These are phyloP conservation scores for Eulemur albifrons DNA, from an alignment of 2,797 vertebrate genomes.

Conservation along the genomic window DNA sequence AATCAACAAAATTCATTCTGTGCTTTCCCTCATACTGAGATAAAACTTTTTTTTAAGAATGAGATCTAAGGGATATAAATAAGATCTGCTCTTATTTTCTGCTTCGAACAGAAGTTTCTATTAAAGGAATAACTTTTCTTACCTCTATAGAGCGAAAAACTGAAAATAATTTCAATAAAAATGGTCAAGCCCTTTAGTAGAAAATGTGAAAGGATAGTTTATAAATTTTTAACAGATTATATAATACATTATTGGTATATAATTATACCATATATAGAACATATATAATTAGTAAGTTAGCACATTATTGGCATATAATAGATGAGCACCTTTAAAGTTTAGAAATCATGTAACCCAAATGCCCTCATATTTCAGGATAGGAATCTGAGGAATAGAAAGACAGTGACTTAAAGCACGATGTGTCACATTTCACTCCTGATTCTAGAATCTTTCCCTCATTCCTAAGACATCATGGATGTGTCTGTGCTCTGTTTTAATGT, in stretches of 20 bases:
- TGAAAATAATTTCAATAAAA: background rate
- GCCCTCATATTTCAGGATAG: background rate
- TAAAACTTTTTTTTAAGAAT: background rate
- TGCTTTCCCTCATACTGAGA: background rate
- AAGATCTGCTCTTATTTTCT: background rate
- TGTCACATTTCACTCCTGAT: background rate
- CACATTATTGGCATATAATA: background rate
- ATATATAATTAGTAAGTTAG: background rate
- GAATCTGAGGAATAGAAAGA: background rate
- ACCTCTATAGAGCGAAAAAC: background rate
- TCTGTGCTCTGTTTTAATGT: background rate
- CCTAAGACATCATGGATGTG: background rate
- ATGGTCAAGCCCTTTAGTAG: background rate
- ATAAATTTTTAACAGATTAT: background rate
- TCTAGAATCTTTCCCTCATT: background rate
- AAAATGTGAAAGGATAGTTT: background rate
- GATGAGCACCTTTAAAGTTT: background rate
- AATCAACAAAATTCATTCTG: background rate
- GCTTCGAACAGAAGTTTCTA: background rate
- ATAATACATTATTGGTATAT: background rate
- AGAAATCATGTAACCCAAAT: background rate
- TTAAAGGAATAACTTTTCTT: background rate
- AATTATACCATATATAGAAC: background rate
- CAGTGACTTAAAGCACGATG: background rate
- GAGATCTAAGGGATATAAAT: background rate